Evolutionary conservation across 1,140 invertebrate species (phyloP), one percentile per base, ranked within the genome.

Genomic region (Campodea augens): DNA sequence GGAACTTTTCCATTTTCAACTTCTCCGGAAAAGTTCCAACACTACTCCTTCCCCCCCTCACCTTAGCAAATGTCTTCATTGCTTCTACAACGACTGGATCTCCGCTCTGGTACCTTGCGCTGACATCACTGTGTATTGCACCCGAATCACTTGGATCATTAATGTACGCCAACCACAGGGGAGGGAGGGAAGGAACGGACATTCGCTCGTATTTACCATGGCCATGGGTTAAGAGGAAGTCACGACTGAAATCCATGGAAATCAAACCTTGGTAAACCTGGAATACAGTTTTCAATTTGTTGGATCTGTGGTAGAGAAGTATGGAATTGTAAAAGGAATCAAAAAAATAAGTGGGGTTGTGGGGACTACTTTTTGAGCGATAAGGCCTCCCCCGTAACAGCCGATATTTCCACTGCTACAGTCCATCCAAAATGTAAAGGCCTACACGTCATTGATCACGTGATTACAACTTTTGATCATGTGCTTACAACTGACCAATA

Each of bases 211-310:
- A 60, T 12, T 49, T 40, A 29, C 58, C 58, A 45, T 56, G 47
- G 18, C 57, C 57, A 24, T 56, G 43, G 4, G 25, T 21, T 2
- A 52, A 42, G 52, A 60, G 54, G 21, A 59, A 22, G 19, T 53
- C 49, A 41, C 45, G 24, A 25, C 38, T 45, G 44, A 60, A 58
- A 43, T 60, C 55, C 58, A 60, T 60, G 47, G 54, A 59, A 25
- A 60, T 53, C 21, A 60, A 46, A 24, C 58, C 58, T 43, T 58
- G 52, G 50, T 57, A 59, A 18, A 57, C 51, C 55, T 59, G 45
- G 10, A 49, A 49, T 20, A 23, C 41, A 18, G 25, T 18, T 32
- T 25, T 21, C 12, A 3, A 44, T 13, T 49, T 18, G 25, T 27
- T 15, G 22, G 24, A 25, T 21, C 40, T 27, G 23, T 24, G 23